Evolutionary conservation across 2,113 vertebrate species (phyloP).

Genomic region (Gallinago jamesoni): DNA sequence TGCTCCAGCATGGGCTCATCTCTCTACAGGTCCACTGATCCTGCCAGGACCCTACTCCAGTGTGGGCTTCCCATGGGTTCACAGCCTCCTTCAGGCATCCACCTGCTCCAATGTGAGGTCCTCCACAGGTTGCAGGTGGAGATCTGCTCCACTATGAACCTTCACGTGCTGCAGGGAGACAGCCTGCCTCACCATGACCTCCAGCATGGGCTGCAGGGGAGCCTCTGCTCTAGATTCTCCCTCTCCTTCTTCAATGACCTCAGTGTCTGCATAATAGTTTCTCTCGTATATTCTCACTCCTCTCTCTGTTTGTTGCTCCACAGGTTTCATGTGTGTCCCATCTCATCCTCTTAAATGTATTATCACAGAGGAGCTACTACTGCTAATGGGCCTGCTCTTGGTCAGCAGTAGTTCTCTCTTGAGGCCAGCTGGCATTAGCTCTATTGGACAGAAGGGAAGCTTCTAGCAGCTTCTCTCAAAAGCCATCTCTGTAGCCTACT

Average conservation of each 20-base stretch:
- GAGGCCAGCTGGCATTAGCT: too few species aligned
- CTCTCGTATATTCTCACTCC: neutral
- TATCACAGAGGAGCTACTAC: neutral
- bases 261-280: neutral
- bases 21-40: too few species aligned
- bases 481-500: neutral
- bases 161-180: neutral
- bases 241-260: neutral
- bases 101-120: neutral
- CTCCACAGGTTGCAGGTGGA: neutral
- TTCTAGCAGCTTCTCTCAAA: neutral
- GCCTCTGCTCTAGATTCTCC: neutral
- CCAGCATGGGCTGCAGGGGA: neutral
- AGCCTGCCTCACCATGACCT: neutral
- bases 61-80: neutral
- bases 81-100: neutral
- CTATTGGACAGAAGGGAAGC: neutral
- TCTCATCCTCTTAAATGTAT: too few species aligned
- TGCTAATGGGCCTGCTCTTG: neutral
- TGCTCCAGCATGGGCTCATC: neutral
- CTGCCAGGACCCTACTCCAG: neutral
- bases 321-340: neutral
- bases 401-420: fast-evolving
- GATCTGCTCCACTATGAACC: neutral
- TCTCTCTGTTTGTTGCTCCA: neutral